A percentile compares a stretch with the other conserved stretches of the same genome.
phyloP scores from a whole-genome alignment of 2,797 vertebrate species.

The Sebastes matsubarae region DNA sequence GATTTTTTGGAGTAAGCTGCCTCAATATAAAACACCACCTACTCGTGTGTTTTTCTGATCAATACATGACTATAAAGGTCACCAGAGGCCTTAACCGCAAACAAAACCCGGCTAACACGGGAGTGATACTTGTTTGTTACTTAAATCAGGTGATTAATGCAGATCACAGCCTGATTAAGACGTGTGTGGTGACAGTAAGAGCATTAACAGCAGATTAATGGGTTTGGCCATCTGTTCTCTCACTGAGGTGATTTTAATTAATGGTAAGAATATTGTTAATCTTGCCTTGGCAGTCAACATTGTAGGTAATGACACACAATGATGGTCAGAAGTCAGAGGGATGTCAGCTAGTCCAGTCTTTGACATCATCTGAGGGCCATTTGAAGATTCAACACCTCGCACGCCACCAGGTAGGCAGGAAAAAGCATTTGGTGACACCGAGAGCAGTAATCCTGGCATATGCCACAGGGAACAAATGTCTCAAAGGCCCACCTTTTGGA shows the following conservation, averaged over 20 bases:
- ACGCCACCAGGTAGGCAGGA: constrained; percentile 55
- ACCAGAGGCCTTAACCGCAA: constrained; percentile 57
- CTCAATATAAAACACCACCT: constrained; percentile 12
- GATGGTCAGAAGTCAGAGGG: constrained; percentile 52
- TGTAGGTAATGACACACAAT: constrained; percentile 29
- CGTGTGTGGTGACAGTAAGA: constrained; percentile 80
- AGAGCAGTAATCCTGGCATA: constrained; percentile 76
- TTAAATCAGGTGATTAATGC: constrained; percentile 82
- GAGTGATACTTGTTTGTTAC: constrained; percentile 81
- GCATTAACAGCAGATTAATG: constrained; percentile 78
- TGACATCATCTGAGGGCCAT: constrained; percentile 35
- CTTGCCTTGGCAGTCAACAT: constrained; percentile 44
- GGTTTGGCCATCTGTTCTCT: constrained; percentile 80
- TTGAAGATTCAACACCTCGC: constrained; percentile 37
- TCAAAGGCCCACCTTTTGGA: constrained; percentile 74
- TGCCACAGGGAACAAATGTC: constrained; percentile 79
- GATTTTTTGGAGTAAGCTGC: neutral
- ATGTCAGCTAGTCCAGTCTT: constrained; percentile 20
- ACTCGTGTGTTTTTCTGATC: constrained; percentile 38
- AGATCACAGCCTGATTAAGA: constrained; percentile 84
- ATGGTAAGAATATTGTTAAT: constrained; percentile 72
- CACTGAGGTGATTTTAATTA: constrained; percentile 82
- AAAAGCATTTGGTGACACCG: constrained; percentile 71
- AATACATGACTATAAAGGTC: constrained; percentile 57
- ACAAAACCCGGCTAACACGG: constrained; percentile 66